These are phyloP conservation scores for Drosophila tripunctata DNA, from an alignment of 2,888 invertebrate species.

Conservation along the genomic window DNA sequence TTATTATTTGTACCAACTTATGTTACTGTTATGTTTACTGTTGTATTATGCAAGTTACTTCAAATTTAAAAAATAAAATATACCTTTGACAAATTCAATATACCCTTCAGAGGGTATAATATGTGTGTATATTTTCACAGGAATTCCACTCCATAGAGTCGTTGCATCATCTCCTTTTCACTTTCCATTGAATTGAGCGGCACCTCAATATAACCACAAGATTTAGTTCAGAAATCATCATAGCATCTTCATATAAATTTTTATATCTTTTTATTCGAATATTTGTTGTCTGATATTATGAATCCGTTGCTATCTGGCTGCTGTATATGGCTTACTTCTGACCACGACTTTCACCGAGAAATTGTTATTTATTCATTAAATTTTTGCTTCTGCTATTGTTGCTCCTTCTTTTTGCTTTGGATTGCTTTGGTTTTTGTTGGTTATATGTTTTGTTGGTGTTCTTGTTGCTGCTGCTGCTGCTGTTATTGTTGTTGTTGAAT, in stretches of 20 bases:
- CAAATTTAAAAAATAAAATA: too few relatives aligned
- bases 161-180: slow-evolving; percentile 62
- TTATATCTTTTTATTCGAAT: slow-evolving; percentile 32
- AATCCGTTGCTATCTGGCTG: slow-evolving; percentile 53
- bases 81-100: too few relatives aligned
- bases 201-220: slow-evolving; percentile 16
- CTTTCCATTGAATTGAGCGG: slow-evolving; percentile 43
- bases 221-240: slow-evolving; percentile 17
- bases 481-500: slow-evolving; percentile 19
- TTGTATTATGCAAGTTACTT: too few relatives aligned
- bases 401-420: slow-evolving; percentile 50
- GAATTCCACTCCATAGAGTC: not conserved
- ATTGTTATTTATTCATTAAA: slow-evolving; percentile 77
- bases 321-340: slow-evolving; percentile 69
- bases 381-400: slow-evolving; percentile 70
- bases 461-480: slow-evolving; percentile 23
- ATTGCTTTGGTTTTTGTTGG: slow-evolving; percentile 26
- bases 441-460: slow-evolving; percentile 50
- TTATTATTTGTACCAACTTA: too few relatives aligned
- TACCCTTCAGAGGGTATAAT: too few relatives aligned
- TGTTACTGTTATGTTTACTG: too few relatives aligned
- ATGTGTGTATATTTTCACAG: not conserved
- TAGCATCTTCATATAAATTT: slow-evolving; percentile 44
- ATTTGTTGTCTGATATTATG: slow-evolving; percentile 43
- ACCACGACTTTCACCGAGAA: slow-evolving; percentile 72